Evolutionary conservation across 2,113 vertebrate genomes (phyloP).

Genomic region (Macrotis lagotis): DNA sequence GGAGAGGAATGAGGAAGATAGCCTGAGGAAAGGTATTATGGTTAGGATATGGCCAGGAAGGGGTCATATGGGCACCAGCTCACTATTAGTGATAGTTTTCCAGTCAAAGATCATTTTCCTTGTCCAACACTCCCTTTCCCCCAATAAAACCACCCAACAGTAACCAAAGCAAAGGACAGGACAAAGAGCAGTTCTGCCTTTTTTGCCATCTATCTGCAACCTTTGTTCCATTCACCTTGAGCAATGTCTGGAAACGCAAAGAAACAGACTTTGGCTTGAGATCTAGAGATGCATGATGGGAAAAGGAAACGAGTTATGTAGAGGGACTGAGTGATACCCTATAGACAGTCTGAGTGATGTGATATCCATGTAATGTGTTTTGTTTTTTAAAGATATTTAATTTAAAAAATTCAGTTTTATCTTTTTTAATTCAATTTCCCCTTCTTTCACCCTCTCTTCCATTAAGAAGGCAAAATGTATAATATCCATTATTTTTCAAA

Average conservation of each 20-base stretch:
- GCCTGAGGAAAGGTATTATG: rapidly evolving
- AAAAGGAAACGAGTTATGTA: neutral
- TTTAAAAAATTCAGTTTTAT: neutral
- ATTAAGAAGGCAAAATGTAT: neutral
- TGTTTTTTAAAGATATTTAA: neutral
- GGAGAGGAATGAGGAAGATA: neutral
- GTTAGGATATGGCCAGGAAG: neutral
- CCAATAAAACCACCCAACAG: neutral
- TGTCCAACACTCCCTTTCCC: neutral
- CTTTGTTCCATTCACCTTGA: neutral
- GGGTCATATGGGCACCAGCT: neutral
- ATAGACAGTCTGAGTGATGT: neutral
- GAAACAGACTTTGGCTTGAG: neutral
- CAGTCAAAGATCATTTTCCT: neutral
- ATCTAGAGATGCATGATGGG: neutral
- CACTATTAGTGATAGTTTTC: neutral
- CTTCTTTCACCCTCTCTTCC: neutral
- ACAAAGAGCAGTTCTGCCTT: neutral
- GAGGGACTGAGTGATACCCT: neutral
- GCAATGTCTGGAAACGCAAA: neutral
- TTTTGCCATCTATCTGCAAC: neutral
- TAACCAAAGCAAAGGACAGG: neutral
- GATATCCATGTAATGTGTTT: neutral
- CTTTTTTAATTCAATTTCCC: neutral
- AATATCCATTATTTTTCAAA: neutral